Percentiles rank a stretch among this genome's conserved stretches.
Conservation (phyloP, 2,113 vertebrate genomes). For the Paradoxurus hermaphroditus region DNA sequence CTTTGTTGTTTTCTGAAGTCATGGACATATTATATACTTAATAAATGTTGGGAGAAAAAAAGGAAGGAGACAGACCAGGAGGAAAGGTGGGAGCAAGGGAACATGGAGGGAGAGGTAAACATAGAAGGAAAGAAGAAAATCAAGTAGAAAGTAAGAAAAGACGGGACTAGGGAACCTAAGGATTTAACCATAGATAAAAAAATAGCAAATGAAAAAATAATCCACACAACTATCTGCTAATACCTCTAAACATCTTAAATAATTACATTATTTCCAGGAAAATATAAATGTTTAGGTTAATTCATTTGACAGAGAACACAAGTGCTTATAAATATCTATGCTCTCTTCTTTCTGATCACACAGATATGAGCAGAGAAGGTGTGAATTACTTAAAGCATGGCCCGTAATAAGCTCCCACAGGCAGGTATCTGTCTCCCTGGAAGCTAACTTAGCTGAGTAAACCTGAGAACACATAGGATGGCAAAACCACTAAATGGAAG, state of each 20-base stretch:
- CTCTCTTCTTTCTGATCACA: background rate
- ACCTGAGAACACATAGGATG: accelerated
- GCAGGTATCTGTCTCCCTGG: background rate
- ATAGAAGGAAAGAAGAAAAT: background rate
- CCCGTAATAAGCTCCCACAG: background rate
- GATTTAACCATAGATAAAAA: background rate
- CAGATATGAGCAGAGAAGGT: background rate
- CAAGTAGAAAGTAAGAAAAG: background rate
- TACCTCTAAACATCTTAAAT: background rate
- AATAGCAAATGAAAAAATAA: background rate
- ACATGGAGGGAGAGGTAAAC: background rate
- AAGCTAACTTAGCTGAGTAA: accelerated
- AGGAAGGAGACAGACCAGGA: background rate
- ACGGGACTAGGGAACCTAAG: background rate
- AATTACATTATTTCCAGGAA: background rate
- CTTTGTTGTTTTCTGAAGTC: background rate
- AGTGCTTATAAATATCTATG: background rate
- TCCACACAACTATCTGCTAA: background rate
- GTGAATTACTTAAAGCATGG: background rate
- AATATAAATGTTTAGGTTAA: background rate
- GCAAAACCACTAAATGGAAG: background rate
- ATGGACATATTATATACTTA: background rate
- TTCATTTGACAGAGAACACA: background rate
- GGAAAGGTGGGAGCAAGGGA: background rate
- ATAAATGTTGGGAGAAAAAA: background rate